A percentile compares a stretch with the other conserved stretches of the same genome.
These are phyloP conservation scores for Nothocercus nigrocapillus DNA, from an alignment of 2,113 vertebrate genomes.

Conservation along the genomic window DNA sequence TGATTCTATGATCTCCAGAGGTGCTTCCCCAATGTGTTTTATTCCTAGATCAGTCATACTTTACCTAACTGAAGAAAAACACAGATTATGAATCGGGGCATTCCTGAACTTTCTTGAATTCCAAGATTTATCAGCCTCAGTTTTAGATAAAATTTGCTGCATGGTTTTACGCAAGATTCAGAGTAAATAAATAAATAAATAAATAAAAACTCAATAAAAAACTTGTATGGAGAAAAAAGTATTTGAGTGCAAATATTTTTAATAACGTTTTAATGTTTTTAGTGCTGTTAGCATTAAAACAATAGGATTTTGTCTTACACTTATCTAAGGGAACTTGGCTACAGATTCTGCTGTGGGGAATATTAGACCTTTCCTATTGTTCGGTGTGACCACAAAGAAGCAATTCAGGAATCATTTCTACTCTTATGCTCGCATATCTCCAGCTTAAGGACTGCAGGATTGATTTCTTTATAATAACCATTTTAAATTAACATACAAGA, in stretches of 20 bases:
- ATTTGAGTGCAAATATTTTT: neutral
- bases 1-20: neutral
- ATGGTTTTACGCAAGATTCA: neutral
- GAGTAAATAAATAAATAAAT: neutral
- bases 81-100: neutral
- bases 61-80: neutral
- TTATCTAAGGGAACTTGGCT: too few relatives aligned
- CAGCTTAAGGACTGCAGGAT: too few relatives aligned
- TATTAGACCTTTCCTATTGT: too few relatives aligned
- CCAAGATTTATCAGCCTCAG: neutral
- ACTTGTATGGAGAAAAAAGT: neutral
- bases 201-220: neutral
- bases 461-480: too few relatives aligned
- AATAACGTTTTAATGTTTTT: neutral
- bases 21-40: too few relatives aligned
- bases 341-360: too few relatives aligned
- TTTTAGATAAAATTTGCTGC: neutral
- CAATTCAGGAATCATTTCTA: too few relatives aligned
- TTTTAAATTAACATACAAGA: too few relatives aligned
- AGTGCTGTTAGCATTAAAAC: neutral
- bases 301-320: too few relatives aligned
- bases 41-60: neutral
- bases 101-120: neutral
- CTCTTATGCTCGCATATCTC: too few relatives aligned
- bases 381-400: too few relatives aligned